These are phyloP conservation scores for Maccullochella peelii DNA, from an alignment of 2,113 vertebrate genomes.

Conservation along the genomic window DNA sequence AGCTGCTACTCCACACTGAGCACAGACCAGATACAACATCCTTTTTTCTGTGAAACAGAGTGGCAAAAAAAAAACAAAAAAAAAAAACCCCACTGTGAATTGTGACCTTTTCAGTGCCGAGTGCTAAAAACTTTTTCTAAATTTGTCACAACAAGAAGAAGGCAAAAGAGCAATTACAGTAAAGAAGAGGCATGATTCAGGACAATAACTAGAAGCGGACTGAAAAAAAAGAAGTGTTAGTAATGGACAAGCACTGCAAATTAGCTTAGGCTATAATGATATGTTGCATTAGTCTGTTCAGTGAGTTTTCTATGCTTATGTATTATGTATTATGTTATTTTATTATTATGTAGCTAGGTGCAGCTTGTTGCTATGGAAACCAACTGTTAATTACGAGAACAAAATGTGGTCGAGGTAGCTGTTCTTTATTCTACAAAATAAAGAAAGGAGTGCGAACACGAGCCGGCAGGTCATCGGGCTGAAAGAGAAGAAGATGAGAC, in stretches of 20 bases:
- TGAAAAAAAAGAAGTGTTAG: constrained; percentile 8
- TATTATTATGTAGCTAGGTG: constrained; percentile 41
- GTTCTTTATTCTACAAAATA: constrained; percentile 21
- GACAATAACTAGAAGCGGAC: constrained; percentile 31
- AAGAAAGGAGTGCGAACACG: constrained; percentile 2
- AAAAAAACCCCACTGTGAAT: constrained; percentile 1
- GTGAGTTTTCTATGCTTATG: constrained; percentile 52
- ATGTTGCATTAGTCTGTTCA: constrained; percentile 59
- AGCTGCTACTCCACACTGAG: not conserved
- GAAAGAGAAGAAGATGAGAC: not conserved
- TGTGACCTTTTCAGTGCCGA: constrained; percentile 39
- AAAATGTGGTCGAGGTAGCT: constrained; percentile 14
- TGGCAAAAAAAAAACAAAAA: too few species aligned
- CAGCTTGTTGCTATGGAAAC: constrained; percentile 64
- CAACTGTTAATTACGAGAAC: constrained; percentile 40
- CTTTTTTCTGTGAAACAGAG: not conserved
- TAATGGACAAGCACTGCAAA: constrained; percentile 52
- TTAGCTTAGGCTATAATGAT: constrained; percentile 51
- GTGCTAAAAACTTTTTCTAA: constrained; percentile 26
- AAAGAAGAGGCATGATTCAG: constrained; percentile 9
- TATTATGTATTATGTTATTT: constrained; percentile 56
- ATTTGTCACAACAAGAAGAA: constrained; percentile 47
- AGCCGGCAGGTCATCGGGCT: not conserved
- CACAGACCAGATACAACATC: not conserved
- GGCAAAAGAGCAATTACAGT: constrained; percentile 52